Percentiles rank a stretch among this genome's conserved stretches.
Evolutionary conservation across 2,888 invertebrate genomes (phyloP).

Genomic region (Pandemis cinnamomeana): DNA sequence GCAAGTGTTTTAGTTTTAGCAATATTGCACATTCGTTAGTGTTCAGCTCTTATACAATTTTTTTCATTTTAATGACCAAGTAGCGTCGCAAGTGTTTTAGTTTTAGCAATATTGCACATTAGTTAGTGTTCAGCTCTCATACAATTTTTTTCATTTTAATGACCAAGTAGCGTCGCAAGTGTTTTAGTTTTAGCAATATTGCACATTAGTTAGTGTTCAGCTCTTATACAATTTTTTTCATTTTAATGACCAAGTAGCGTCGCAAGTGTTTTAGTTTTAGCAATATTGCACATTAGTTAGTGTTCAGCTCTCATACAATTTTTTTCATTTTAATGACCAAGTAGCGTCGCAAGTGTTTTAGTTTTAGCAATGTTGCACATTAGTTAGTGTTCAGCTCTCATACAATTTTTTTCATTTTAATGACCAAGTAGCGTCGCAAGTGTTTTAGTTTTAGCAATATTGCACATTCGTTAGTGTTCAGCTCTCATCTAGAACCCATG

Average conservation of each 20-base stretch:
- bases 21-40: background rate
- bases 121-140: slow-evolving; percentile 31
- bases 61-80: too few relatives aligned
- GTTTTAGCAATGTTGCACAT: background rate
- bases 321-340: too few relatives aligned
- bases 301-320: slow-evolving; percentile 35
- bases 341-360: too few relatives aligned
- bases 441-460: background rate
- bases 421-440: too few relatives aligned
- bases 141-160: too few relatives aligned
- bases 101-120: background rate
- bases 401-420: too few relatives aligned
- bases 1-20: background rate
- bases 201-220: slow-evolving; percentile 25
- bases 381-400: slow-evolving; percentile 31
- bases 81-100: background rate
- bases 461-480: slow-evolving; percentile 15
- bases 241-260: too few relatives aligned
- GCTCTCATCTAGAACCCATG: slow-evolving; percentile 48
- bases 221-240: too few relatives aligned
- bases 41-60: too few relatives aligned
- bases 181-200: background rate
- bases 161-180: too few relatives aligned
- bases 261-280: too few relatives aligned
- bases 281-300: background rate